These are phyloP conservation scores for Branchipolynoe longqiensis DNA, from an alignment of 2,888 invertebrate species.

Conservation along the genomic window DNA sequence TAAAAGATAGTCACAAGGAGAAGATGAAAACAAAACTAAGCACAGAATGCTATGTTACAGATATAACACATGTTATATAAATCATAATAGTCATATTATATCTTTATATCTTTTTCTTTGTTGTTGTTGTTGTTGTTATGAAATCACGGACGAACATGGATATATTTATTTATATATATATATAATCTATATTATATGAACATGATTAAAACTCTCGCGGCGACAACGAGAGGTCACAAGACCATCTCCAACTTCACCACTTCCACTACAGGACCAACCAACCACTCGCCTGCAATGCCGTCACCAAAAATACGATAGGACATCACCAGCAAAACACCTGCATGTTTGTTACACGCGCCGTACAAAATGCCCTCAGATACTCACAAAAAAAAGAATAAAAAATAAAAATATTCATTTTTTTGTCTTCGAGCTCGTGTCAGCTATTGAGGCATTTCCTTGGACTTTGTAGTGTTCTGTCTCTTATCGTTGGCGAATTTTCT, in stretches of 20 bases:
- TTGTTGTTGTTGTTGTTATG: no score
- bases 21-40: conserved; percentile 21
- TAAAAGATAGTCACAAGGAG: conserved; percentile 29
- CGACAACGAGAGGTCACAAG: conserved; percentile 29
- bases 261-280: no score
- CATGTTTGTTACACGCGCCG: conserved; percentile 37
- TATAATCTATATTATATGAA: conserved; percentile 37
- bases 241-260: background rate
- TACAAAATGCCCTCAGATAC: conserved; percentile 13
- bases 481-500: no score
- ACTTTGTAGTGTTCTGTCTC: background rate
- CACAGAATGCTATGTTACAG: conserved; percentile 36
- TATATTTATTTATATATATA: no score
- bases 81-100: conserved; percentile 25
- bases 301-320: conserved; percentile 1
- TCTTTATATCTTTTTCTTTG: no score
- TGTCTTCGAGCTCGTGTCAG: conserved; percentile 47
- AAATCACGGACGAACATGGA: conserved; percentile 46
- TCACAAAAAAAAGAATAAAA: conserved; percentile 47
- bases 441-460: conserved; percentile 54
- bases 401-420: conserved; percentile 21
- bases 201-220: conserved; percentile 7
- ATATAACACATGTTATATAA: conserved; percentile 32
- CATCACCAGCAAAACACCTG: conserved; percentile 10
- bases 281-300: no score